Base-by-base conservation (phyloP, 2,113 vertebrate genomes). In the Semnopithecus entellus region DNA sequence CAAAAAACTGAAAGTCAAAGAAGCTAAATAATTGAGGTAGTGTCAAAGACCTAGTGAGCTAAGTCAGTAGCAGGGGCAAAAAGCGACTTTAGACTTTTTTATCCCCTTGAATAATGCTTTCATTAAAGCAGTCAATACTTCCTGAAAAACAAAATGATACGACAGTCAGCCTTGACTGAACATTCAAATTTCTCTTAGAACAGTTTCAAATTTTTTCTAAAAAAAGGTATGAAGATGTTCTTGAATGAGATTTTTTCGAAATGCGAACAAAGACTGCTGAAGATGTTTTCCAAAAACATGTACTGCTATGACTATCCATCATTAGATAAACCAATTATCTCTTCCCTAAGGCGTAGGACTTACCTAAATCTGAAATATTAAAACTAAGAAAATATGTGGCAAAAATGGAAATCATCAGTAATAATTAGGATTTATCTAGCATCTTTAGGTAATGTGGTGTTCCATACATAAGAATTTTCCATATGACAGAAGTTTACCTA, bases 321-420 rank as follows among this genome's bases (percentile, higher is more conserved):
- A 92, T 40, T 81, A 95, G 66, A 89, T 43, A 93, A 92, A 79
- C 13, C 55, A 75, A 88, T 17, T 9, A 43, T 90, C 48, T 97
- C 43, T 80, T 3, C 91, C 22, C 50, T 91, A 84, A 88, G 40
- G 72, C 4, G 0, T 40, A 79, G 79, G 20, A 88, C 32, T 61
- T 79, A 83, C 82, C 8, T 40, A 73, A 59, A 70, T 72, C 61
- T 83, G 79, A 96, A 95, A 94, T 22, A 81, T 55, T 55, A 55
- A 55, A 20, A 55, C 50, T 92, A 11, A 97, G 66, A 95, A 90
- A 84, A 95, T 17, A 0, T 20, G 35, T 80, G 32, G 32, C 52
- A 80, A 78, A 95, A 91, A 59, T 38, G 68, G 27, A 96, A 57
- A 94, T 50, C 38, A 78, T 89, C 55, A 90, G 70, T 52, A 84